Evolutionary conservation across 2,797 vertebrate species (phyloP).

Genomic region (Ciconia nigra): DNA sequence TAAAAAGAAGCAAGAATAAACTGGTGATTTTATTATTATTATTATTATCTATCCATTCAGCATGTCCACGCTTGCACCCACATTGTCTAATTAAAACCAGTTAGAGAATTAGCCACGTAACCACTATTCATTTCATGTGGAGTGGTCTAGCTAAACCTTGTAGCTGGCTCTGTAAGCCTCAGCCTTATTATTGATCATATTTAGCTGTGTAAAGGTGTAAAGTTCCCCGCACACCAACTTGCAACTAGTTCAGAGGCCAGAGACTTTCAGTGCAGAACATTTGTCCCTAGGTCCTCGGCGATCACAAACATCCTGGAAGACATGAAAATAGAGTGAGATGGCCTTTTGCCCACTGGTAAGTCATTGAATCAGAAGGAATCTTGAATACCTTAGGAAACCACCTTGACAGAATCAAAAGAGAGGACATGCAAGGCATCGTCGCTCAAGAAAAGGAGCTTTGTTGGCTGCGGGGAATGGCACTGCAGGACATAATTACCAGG

Average conservation of each 20-base stretch:
- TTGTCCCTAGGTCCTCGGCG: not conserved
- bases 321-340: not conserved
- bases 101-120: not conserved
- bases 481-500: not conserved
- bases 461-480: not conserved
- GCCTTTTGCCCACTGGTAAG: not conserved
- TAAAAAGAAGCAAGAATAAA: not conserved
- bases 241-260: not conserved
- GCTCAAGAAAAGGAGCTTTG: not conserved
- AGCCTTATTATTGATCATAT: not conserved
- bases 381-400: not conserved
- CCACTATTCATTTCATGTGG: rapidly evolving
- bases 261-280: not conserved
- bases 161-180: not conserved
- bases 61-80: not conserved
- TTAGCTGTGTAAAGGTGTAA: not conserved
- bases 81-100: not conserved
- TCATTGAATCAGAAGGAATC: not conserved
- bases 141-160: not conserved
- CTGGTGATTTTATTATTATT: not conserved
- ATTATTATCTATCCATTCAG: not conserved
- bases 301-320: not conserved
- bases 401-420: not conserved
- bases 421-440: rapidly evolving
- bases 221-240: not conserved